These are phyloP conservation scores for Jacana jacana DNA, from an alignment of 2,113 vertebrate species.

Conservation along the genomic window DNA sequence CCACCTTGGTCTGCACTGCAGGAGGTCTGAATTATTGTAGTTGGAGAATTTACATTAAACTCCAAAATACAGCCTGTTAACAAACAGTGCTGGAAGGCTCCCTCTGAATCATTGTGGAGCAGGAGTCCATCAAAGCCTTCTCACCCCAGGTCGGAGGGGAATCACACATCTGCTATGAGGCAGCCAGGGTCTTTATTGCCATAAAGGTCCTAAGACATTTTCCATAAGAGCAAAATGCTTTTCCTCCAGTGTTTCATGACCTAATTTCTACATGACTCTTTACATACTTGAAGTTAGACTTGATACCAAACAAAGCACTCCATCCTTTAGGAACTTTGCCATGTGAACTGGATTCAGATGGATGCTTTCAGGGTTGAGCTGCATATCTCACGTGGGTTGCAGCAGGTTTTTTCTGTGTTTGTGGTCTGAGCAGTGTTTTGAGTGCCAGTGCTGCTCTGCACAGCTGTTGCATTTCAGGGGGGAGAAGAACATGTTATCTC, in stretches of 20 bases:
- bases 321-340: background rate
- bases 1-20: background rate
- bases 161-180: fast-evolving
- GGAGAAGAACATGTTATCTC: background rate
- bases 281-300: background rate
- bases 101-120: background rate
- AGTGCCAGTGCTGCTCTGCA: background rate
- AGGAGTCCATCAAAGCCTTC: background rate
- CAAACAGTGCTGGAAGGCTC: background rate
- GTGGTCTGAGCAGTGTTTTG: background rate
- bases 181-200: background rate
- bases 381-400: background rate
- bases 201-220: background rate
- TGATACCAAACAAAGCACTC: background rate
- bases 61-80: fast-evolving
- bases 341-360: background rate
- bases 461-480: background rate
- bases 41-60: background rate
- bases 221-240: background rate
- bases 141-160: background rate
- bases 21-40: background rate
- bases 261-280: background rate
- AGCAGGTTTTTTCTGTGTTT: background rate
- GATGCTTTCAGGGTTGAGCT: background rate
- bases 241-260: background rate